phyloP scores from a whole-genome alignment of 1,140 invertebrate species.

The Orussus abietinus region DNA sequence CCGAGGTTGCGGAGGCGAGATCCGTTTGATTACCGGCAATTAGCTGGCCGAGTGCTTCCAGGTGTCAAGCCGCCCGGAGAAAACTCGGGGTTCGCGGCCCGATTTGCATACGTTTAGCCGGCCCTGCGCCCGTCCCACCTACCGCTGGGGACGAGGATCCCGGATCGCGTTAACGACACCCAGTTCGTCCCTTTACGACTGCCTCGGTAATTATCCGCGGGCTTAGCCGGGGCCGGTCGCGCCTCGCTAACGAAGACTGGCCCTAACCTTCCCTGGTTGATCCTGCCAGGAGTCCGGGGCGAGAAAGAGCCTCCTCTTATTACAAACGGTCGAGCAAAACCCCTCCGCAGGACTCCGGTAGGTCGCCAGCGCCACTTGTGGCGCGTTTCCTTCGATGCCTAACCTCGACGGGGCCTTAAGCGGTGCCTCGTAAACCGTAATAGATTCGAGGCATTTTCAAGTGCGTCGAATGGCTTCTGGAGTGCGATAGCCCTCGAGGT shows the following conservation, averaged over 20 bases:
- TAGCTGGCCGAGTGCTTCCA: slow-evolving; percentile 24
- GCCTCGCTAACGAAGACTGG: too few relatives aligned
- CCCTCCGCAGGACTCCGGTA: too few relatives aligned
- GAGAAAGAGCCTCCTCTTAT: too few relatives aligned
- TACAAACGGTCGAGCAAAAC: too few relatives aligned
- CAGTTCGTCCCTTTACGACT: not conserved
- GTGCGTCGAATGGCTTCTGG: slow-evolving; percentile 30
- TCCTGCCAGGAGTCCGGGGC: too few relatives aligned
- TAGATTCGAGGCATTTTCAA: slow-evolving; percentile 14
- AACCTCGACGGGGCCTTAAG: slow-evolving; percentile 12
- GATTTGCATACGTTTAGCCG: not conserved
- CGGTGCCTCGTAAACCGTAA: slow-evolving; percentile 12
- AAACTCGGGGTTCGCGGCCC: not conserved
- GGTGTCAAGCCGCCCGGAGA: not conserved
- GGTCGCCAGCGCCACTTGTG: too few relatives aligned
- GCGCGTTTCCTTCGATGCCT: too few relatives aligned
- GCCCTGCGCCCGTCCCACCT: not conserved
- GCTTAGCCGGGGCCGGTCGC: slow-evolving; percentile 13
- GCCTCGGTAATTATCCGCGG: slow-evolving; percentile 14
- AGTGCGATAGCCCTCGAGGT: slow-evolving; percentile 20
- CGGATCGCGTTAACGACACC: slow-evolving; percentile 5
- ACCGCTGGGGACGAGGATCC: not conserved
- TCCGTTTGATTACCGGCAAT: slow-evolving; percentile 21
- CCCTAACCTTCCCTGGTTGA: too few relatives aligned
- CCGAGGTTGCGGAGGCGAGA: too few relatives aligned